These are phyloP conservation scores for Brachirus orientalis DNA, from an alignment of 2,113 vertebrate genomes.

Conservation along the genomic window DNA sequence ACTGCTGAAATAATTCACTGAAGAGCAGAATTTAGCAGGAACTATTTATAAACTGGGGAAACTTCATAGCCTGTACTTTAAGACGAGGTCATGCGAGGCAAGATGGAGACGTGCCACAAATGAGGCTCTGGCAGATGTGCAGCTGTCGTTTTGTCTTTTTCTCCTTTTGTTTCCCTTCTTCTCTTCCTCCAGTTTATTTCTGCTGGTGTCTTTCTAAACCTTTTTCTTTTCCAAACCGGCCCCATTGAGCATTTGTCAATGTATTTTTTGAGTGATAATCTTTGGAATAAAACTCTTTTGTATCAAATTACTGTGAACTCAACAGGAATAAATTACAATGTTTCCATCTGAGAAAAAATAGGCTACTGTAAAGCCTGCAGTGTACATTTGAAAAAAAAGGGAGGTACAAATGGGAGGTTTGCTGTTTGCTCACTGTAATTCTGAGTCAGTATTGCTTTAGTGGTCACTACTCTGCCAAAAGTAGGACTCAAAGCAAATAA, in stretches of 20 bases:
- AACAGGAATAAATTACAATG: slow-evolving; percentile 2
- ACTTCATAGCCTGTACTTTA: slow-evolving; percentile 83
- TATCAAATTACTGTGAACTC: neutral
- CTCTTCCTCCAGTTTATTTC: slow-evolving; percentile 43
- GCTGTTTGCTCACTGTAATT: slow-evolving; percentile 46
- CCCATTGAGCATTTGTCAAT: slow-evolving; percentile 8
- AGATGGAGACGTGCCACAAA: slow-evolving; percentile 85
- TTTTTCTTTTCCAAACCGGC: neutral
- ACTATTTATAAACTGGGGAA: slow-evolving; percentile 65
- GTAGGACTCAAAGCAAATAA: slow-evolving; percentile 45
- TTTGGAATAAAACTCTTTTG: slow-evolving; percentile 6
- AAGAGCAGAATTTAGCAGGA: slow-evolving; percentile 68
- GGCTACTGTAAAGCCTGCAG: too few species aligned
- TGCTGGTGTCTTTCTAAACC: slow-evolving; percentile 13
- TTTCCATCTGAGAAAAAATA: neutral
- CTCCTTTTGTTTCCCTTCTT: slow-evolving; percentile 36
- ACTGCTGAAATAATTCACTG: slow-evolving; percentile 57
- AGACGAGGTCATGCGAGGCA: slow-evolving; percentile 84
- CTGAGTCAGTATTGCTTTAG: slow-evolving; percentile 58
- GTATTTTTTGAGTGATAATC: neutral
- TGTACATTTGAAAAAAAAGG: slow-evolving; percentile 25
- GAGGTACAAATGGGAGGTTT: slow-evolving; percentile 38
- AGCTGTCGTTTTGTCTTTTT: slow-evolving; percentile 44
- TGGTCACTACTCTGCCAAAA: slow-evolving; percentile 46
- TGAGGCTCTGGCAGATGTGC: slow-evolving; percentile 78